Evolutionary conservation across 2,113 vertebrate species (phyloP).

Genomic region (Chiloscyllium plagiosum): DNA sequence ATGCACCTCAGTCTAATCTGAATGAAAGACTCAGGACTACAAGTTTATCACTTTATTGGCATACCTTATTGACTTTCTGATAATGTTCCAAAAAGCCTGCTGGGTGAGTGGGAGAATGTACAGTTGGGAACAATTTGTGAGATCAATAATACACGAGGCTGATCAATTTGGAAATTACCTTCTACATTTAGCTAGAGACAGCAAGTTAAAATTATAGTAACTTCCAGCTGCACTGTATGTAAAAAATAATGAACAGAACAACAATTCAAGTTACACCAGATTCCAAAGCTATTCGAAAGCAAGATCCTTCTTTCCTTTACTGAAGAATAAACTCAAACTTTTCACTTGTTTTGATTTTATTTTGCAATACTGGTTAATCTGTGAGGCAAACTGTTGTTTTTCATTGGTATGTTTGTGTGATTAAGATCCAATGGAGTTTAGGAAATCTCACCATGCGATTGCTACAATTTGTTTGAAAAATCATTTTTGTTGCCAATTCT

Average conservation of each 20-base stretch:
- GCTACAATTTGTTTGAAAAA: not conserved
- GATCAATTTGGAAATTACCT: constrained; percentile 72
- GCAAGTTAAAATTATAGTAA: constrained; percentile 43
- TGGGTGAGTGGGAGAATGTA: constrained; percentile 64
- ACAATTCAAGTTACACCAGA: not conserved
- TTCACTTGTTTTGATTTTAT: not conserved
- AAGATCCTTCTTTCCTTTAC: not conserved
- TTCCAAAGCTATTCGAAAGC: not conserved
- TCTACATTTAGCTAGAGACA: constrained; percentile 63
- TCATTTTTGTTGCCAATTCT: not conserved
- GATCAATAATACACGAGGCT: constrained; percentile 70
- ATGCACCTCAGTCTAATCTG: constrained; percentile 57
- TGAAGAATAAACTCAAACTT: not conserved
- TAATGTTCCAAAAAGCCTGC: constrained; percentile 64
- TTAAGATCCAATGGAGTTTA: not conserved
- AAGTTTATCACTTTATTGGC: constrained; percentile 62
- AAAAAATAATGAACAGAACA: not conserved
- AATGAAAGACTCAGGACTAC: constrained; percentile 54
- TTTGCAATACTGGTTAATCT: not conserved
- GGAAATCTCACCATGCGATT: not conserved
- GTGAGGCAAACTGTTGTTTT: not conserved
- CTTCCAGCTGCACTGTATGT: not conserved
- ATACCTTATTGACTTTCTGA: constrained; percentile 68
- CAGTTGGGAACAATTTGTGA: constrained; percentile 65
- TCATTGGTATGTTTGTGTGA: not conserved